Percentiles rank a stretch among this genome's conserved stretches.
Evolutionary conservation across 2,888 invertebrate genomes (phyloP).

Genomic region (Drosophila multiciliata): DNA sequence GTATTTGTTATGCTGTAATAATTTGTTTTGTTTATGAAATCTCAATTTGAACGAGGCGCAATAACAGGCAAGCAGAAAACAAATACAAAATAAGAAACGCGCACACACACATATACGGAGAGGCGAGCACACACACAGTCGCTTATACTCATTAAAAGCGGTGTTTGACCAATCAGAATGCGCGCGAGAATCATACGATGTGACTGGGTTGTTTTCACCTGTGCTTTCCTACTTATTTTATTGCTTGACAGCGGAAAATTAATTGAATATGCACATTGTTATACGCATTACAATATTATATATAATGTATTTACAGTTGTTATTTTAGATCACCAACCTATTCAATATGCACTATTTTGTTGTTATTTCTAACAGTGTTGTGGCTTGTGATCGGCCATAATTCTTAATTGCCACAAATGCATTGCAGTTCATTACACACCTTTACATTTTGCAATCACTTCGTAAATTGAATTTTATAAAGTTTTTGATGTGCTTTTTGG

Average conservation of each 20-base stretch:
- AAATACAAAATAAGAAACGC: constrained; percentile 36
- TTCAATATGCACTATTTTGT: constrained; percentile 28
- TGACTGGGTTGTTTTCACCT: constrained; percentile 68
- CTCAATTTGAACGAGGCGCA: constrained; percentile 64
- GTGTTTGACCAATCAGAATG: constrained; percentile 81
- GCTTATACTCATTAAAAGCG: constrained; percentile 42
- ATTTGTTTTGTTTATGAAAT: constrained; percentile 65
- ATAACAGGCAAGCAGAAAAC: constrained; percentile 46
- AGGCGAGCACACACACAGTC: constrained; percentile 8
- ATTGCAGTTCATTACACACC: constrained; percentile 3
- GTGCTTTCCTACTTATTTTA: constrained; percentile 25
- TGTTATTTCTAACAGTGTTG: constrained; percentile 16
- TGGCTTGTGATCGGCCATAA: constrained; percentile 35
- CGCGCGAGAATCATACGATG: constrained; percentile 84
- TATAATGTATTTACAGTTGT: background rate
- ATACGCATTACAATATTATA: background rate
- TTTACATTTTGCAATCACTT: constrained; percentile 7
- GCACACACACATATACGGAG: background rate
- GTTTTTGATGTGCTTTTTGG: constrained; percentile 12
- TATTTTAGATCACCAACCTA: constrained; percentile 21
- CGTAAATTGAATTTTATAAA: background rate
- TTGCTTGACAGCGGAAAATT: constrained; percentile 11
- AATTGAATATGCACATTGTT: constrained; percentile 5
- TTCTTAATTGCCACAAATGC: background rate
- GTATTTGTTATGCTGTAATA: constrained; percentile 52